phyloP scores from a whole-genome alignment of 2,113 vertebrate species.

The Sphaerodactylus townsendi region DNA sequence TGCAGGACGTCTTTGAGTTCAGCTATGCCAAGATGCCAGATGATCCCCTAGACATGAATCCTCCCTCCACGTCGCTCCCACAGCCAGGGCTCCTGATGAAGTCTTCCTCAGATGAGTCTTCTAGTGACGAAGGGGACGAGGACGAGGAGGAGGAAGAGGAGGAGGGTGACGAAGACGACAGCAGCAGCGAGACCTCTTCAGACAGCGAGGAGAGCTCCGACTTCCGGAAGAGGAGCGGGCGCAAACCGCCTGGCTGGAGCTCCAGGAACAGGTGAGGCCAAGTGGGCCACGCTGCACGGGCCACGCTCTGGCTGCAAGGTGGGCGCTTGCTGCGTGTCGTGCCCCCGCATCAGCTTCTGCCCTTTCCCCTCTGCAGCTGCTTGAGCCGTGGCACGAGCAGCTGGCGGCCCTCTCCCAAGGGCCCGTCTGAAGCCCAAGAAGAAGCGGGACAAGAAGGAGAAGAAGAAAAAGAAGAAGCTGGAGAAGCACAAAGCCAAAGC shows the following conservation, averaged over 20 bases:
- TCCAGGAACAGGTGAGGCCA: conserved; percentile 88
- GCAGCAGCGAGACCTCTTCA: conserved; percentile 86
- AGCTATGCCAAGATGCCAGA: conserved; percentile 96
- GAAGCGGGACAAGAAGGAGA: conserved; percentile 90
- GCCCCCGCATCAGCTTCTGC: too few relatives aligned
- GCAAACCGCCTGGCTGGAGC: conserved; percentile 89
- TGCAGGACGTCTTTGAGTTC: conserved; percentile 93
- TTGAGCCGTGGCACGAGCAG: conserved; percentile 93
- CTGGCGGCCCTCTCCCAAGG: conserved; percentile 91
- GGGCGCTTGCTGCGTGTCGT: too few relatives aligned
- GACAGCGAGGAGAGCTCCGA: conserved; percentile 89
- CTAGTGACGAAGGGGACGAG: conserved; percentile 75
- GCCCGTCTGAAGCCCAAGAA: conserved; percentile 90
- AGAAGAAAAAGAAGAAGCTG: conserved; percentile 88
- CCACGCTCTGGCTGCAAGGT: too few relatives aligned
- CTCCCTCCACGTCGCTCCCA: conserved; percentile 70
- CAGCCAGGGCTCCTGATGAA: conserved; percentile 74
- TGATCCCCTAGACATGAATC: conserved; percentile 78
- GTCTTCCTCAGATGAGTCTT: conserved; percentile 85
- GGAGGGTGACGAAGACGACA: conserved; percentile 65
- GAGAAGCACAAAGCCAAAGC: conserved; percentile 81
- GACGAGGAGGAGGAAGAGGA: conserved; percentile 74
- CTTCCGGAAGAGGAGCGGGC: conserved; percentile 89
- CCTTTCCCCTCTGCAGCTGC: conserved; percentile 70
- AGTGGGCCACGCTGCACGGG: too few relatives aligned